A percentile compares a stretch with the other conserved stretches of the same genome.
Evolutionary conservation across 2,113 vertebrate species (phyloP).

Genomic region (Tetrax tetrax): DNA sequence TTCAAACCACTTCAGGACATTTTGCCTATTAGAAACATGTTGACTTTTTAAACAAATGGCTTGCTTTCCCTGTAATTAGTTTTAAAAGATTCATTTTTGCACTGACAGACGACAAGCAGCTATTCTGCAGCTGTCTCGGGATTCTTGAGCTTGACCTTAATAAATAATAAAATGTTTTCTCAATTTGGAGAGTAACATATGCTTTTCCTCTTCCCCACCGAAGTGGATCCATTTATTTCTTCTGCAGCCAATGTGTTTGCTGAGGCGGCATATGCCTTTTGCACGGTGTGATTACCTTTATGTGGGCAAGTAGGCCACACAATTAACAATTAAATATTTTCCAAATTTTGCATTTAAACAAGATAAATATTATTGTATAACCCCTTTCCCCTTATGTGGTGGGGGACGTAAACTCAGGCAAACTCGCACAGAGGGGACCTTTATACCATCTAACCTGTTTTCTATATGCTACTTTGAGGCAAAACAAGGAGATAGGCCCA

Average conservation of each 20-base stretch:
- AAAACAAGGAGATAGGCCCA: background rate
- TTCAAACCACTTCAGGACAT: slow-evolving; percentile 32
- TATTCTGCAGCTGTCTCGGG: slow-evolving; percentile 9
- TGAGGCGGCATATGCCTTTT: background rate
- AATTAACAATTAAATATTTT: background rate
- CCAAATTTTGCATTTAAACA: background rate
- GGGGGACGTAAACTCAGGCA: background rate
- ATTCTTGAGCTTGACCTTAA: slow-evolving; percentile 45
- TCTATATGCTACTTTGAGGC: background rate
- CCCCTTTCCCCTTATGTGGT: background rate
- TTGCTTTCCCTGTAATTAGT: slow-evolving; percentile 45
- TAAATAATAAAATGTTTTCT: slow-evolving; percentile 16
- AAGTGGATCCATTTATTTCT: background rate
- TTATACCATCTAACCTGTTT: background rate
- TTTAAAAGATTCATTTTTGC: slow-evolving; percentile 26
- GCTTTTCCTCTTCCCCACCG: background rate
- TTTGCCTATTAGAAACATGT: background rate
- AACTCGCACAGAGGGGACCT: background rate
- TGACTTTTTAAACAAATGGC: slow-evolving; percentile 39
- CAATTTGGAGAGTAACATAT: slow-evolving; percentile 26
- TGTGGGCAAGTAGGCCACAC: background rate
- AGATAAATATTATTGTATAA: background rate
- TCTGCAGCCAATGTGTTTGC: background rate
- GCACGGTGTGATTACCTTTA: background rate
- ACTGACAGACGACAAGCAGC: background rate